Base-by-base conservation (phyloP, 1,140 invertebrate genomes). In the Platyura marginata region DNA sequence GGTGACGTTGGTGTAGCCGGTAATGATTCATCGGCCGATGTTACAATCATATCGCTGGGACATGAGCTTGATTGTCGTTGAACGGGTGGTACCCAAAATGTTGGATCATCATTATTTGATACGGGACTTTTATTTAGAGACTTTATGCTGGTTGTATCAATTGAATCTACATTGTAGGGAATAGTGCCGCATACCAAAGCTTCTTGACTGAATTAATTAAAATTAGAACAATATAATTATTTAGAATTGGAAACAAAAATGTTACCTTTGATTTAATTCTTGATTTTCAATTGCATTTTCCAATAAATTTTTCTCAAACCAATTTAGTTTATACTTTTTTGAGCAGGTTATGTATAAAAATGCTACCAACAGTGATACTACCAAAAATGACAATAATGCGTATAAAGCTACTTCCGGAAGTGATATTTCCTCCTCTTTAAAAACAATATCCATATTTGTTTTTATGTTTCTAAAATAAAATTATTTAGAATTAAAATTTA, bases 241-340 rank as follows among this genome's bases (percentile, higher is more conserved):
- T 6, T 29, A 29, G 6, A 29, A 29, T 29, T 13, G 6, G 13
- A 29, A 29, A 8, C 13, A n/a, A n/a, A n/a, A 29, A 13, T 13
- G 25, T 29, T 46, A 57, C 55, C 57, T 65, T 33, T 61, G 53
- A 13, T 51, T 49, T 33, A 59, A 52, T 21, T 65, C 59, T 39
- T 51, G 56, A 47, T 55, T 57, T 23, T 59, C 57, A 23, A 53
- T 62, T 11, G 64, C 65, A 6, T 60, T 57, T 44, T 69, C 67
- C 1, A 69, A 46, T 2, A 69, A 47, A 49, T 66, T 69, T 39
- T 67, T 65, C 47, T 69, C 66, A 44, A 67, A 69, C 66, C 66
- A 68, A 48, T 69, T 69, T 5, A 69, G 53, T n/a, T 61, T 57
- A 45, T 67, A 66, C 21, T 60, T 55, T n/a, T 55, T 57, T 3